Evolutionary conservation across 2,888 invertebrate species (phyloP).

Genomic region (Augiades crinisus): DNA sequence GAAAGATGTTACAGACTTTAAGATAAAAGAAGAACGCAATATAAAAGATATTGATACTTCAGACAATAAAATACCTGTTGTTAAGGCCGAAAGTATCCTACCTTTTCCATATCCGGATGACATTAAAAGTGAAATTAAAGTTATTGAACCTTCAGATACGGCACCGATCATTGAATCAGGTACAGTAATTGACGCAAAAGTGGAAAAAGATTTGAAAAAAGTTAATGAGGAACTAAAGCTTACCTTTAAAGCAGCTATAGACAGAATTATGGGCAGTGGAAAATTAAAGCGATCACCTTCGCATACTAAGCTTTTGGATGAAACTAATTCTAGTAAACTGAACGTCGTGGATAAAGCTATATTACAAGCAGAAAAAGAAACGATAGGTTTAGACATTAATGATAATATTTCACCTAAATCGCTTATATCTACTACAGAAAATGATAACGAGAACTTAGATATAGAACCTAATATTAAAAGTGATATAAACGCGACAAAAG

Average conservation of each 20-base stretch:
- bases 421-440: not conserved
- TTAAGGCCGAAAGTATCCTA: slow-evolving; percentile 58
- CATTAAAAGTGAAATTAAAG: slow-evolving; percentile 37
- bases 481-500: not conserved
- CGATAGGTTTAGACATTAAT: slow-evolving; percentile 1
- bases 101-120: slow-evolving; percentile 58
- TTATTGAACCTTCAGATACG: slow-evolving; percentile 33
- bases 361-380: slow-evolving; percentile 4
- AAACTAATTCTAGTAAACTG: slow-evolving; percentile 17
- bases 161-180: no score
- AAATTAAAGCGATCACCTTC: slow-evolving; percentile 2
- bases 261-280: slow-evolving; percentile 44
- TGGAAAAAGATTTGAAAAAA: slow-evolving; percentile 59
- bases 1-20: not conserved
- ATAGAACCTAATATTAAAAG: not conserved
- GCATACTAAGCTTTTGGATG: slow-evolving; percentile 9
- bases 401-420: slow-evolving; percentile 8
- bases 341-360: slow-evolving; percentile 17
- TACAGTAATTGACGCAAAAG: slow-evolving; percentile 39
- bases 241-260: slow-evolving; percentile 65
- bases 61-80: slow-evolving; percentile 40
- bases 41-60: slow-evolving; percentile 21
- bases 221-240: slow-evolving; percentile 61
- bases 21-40: not conserved
- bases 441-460: not conserved